Percentiles rank a stretch among this genome's conserved stretches.
Evolutionary conservation across 92 coral and sea anemone species (phyloP).

Genomic region (Pocillopora grandis): DNA sequence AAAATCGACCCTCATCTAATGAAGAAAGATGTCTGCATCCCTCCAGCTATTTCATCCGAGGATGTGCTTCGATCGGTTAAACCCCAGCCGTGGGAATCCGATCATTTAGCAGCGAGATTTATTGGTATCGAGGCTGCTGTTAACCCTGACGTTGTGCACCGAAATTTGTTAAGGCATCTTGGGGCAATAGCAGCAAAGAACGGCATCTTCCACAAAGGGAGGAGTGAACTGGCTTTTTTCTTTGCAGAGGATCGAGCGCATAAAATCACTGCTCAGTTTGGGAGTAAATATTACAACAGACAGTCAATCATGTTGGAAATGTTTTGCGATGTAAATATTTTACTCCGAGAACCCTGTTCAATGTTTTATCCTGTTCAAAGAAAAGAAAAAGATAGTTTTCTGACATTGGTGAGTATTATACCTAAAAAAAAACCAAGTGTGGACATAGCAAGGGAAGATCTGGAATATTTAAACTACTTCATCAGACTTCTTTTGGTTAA

Average conservation of each 20-base stretch:
- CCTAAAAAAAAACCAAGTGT: constrained; percentile 73
- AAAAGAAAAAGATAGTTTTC: constrained; percentile 56
- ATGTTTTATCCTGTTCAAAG: constrained; percentile 77
- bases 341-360: constrained; percentile 74
- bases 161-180: constrained; percentile 74
- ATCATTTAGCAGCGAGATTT: constrained; percentile 75
- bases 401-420: constrained; percentile 71
- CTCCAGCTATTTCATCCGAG: constrained; percentile 85
- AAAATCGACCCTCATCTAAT: constrained; percentile 85
- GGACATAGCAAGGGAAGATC: constrained; percentile 51
- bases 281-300: constrained; percentile 82
- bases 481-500: constrained; percentile 81
- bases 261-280: constrained; percentile 82
- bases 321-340: constrained; percentile 76
- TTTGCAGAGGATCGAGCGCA: constrained; percentile 83
- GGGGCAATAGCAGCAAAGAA: constrained; percentile 69
- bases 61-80: constrained; percentile 63
- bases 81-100: constrained; percentile 71
- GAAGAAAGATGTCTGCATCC: constrained; percentile 50
- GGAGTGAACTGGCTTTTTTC: constrained; percentile 85
- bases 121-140: constrained; percentile 84
- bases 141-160: constrained; percentile 58
- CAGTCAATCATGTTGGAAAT: constrained; percentile 78
- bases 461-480: constrained; percentile 80
- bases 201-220: constrained; percentile 86